Evolutionary conservation across 2,113 vertebrate genomes (phyloP), one percentile per base, ranked within the genome.

Genomic region (Epinephelus fuscoguttatus): DNA sequence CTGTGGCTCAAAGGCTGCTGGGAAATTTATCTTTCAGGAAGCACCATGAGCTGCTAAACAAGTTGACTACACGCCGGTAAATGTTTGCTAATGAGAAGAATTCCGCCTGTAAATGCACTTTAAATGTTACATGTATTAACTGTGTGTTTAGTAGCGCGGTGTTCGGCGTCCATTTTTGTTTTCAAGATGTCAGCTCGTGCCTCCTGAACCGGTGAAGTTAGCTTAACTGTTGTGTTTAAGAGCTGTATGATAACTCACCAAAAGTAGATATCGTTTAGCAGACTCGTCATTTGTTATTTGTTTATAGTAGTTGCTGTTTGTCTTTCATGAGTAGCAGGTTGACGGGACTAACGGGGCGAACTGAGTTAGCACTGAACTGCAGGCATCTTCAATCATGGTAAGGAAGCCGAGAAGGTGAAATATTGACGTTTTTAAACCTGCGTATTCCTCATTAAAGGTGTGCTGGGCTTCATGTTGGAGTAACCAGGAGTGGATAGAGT

Each of bases 1-100:
- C 4, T 30, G 25, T 11, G 14, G 2, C 86, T 2, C 88, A 89
- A 84, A 84, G 88, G 61, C 60, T 86, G 75, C 84, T 88, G 86
- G 90, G 90, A 86, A 79, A 74, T 79, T 6, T 49, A 3, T 13
- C 17, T 47, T 1, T 0, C 6, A 21, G 57, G 81, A 75, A 63
- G 80, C 6, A 14, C 0, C 30, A 37, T 0, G 62, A 52, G 49
- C 30, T 0, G 21, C 13, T 7, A 4, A 42, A 42, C 13, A 14
- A 49, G 10, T 3, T 47, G 13, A 21, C 40, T 8, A 2, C 27
- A 8, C 7, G 14, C 21, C 33, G 79, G 82, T 87, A 81, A 75
- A 60, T 30, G 3, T 27, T 0, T 9, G 0, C 14, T 12, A 0
- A 60, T 4, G 0, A 1, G 25, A 67, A 7, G 5, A 0, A 2